Conservation (phyloP, 2,797 vertebrate species). For the Tauraco hartlaubi region DNA sequence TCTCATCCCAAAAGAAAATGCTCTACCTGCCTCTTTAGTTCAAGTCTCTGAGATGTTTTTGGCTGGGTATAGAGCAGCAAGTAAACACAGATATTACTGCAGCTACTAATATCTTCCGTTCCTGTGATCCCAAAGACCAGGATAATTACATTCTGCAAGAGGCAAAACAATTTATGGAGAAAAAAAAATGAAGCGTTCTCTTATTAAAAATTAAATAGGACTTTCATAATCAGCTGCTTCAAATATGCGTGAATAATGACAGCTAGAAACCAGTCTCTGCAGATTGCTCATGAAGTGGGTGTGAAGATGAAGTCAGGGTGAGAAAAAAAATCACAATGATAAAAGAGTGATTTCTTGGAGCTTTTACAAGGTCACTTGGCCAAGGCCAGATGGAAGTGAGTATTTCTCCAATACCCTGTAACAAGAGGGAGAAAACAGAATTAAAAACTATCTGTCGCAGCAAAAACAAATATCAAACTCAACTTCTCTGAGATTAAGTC, state of each 20-base stretch:
- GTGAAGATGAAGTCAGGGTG: slow-evolving; percentile 13
- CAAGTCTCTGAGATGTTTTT: not conserved
- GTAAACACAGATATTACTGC: not conserved
- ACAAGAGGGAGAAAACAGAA: slow-evolving; percentile 56
- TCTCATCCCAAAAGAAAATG: not conserved
- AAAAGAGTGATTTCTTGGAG: not conserved
- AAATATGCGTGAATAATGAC: slow-evolving; percentile 35
- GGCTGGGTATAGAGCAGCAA: not conserved
- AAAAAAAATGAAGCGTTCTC: not conserved
- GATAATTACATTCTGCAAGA: slow-evolving; percentile 33
- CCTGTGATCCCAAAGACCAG: not conserved
- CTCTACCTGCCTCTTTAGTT: not conserved
- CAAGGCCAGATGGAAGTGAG: slow-evolving; percentile 14
- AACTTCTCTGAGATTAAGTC: slow-evolving; percentile 38
- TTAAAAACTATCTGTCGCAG: slow-evolving; percentile 45
- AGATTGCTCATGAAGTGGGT: not conserved
- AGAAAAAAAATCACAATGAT: not conserved
- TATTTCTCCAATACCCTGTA: slow-evolving; percentile 55
- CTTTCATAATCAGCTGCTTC: slow-evolving; percentile 37
- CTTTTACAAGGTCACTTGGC: slow-evolving; percentile 27
- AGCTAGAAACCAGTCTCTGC: slow-evolving; percentile 12
- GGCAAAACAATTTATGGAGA: not conserved
- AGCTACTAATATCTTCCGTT: not conserved
- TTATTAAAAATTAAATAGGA: slow-evolving; percentile 65
- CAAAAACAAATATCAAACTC: slow-evolving; percentile 55